A percentile compares a stretch with the other conserved stretches of the same genome.
These are phyloP conservation scores for Sepiola atlantica DNA, from an alignment of 2,888 invertebrate genomes.

Conservation along the genomic window DNA sequence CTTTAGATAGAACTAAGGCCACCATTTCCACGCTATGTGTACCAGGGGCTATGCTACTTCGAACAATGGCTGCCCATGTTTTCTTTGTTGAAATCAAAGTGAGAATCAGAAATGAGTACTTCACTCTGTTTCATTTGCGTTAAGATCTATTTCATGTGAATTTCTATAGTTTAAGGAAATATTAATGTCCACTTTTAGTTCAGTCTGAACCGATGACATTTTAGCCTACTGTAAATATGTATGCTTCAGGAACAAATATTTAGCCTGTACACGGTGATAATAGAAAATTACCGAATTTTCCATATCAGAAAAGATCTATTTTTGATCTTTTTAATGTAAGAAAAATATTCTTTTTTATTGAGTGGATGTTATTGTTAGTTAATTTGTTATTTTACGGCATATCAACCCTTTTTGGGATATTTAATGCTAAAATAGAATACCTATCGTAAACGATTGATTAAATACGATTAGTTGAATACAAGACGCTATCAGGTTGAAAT, in stretches of 20 bases:
- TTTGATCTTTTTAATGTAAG: no score
- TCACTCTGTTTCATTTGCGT: not conserved
- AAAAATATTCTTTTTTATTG: no score
- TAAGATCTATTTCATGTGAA: not conserved
- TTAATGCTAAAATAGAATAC: no score
- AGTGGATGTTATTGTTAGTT: no score
- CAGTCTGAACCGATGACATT: conserved; percentile 4
- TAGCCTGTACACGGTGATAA: not conserved
- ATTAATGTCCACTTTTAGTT: not conserved
- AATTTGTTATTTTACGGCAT: no score
- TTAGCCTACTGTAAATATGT: not conserved
- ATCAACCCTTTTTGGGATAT: no score
- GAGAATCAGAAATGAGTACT: not conserved
- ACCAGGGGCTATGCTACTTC: not conserved
- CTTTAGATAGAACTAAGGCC: not conserved
- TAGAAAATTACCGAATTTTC: not conserved
- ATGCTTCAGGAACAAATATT: not conserved
- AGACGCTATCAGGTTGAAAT: no score
- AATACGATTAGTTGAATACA: no score
- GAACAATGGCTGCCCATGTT: not conserved
- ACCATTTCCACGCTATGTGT: not conserved
- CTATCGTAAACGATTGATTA: no score
- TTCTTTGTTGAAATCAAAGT: not conserved
- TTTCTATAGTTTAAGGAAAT: not conserved
- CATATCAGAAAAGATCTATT: no score